Evolutionary conservation across 2,888 invertebrate genomes (phyloP), one percentile per base, ranked within the genome.

Genomic region (Plebejus argus): DNA sequence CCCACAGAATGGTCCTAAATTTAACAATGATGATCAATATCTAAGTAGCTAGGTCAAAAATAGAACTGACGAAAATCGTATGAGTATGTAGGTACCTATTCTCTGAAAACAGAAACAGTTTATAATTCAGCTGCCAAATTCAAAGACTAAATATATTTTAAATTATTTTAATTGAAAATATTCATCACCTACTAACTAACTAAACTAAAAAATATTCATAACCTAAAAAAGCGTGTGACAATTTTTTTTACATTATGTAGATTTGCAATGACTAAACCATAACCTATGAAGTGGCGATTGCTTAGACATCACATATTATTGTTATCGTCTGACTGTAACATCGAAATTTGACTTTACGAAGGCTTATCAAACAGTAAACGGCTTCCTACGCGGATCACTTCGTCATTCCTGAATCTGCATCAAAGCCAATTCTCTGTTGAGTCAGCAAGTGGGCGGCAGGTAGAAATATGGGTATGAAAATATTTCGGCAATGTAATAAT

Each of bases 311-410:
- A 8, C n/a, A 3, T 58, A 58, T 10, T 45, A 45, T 39, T 39
- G n/a, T n/a, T 2, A 28, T 28, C 28, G 18, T 61, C 61, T 23
- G 61, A 20, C 12, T 23, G 61, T 61, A 20, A 28, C 28, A 66
- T 66, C 15, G 66, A 66, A 66, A 33, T 28, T 66, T 10, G 28
- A 28, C 33, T 66, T 28, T 18, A 39, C 71, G 39, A 39, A 71
- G 39, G 39, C 35, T 18, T 39, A 71, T 39, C 39, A 10, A 71
- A 39, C 39, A n/a, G n/a, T 15, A 18, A 66, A 66, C 66, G 15
- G 66, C 66, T 45, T 39, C 74, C 74, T 74, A 74, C 74, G 74
- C 74, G 72, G 20, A 45, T 74, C 74, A 74, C 49, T 53, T 18
- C 74, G 49, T 23, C 74, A 74, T 74, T 74, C 74, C 23, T 49